A percentile compares a stretch with the other conserved stretches of the same genome.
These are phyloP conservation scores for Oryzias dopingdopingensis DNA, from an alignment of 2,797 vertebrate genomes.

Conservation along the genomic window DNA sequence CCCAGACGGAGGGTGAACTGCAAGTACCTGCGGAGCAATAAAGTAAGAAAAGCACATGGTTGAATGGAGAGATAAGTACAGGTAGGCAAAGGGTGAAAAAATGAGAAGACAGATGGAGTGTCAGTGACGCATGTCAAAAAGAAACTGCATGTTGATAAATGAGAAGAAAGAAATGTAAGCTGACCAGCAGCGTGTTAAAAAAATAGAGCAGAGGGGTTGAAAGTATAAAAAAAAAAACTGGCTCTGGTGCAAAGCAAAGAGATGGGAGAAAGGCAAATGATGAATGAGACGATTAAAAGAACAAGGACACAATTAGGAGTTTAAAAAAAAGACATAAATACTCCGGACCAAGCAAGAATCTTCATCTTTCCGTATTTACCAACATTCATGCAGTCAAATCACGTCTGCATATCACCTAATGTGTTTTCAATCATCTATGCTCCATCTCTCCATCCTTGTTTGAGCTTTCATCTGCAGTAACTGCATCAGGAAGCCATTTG, in stretches of 20 bases:
- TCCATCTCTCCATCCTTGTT: conserved; percentile 47
- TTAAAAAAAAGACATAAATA: conserved; percentile 21
- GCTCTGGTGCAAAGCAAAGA: too few relatives aligned
- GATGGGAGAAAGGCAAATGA: neutral
- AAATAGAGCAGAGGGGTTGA: neutral
- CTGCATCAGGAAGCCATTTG: conserved; percentile 64
- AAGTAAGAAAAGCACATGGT: neutral
- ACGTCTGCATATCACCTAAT: conserved; percentile 40
- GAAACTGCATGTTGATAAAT: conserved; percentile 49
- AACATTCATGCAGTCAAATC: conserved; percentile 16
- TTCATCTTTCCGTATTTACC: conserved; percentile 14
- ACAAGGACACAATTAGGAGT: conserved; percentile 50
- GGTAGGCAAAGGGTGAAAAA: neutral
- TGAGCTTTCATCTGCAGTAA: conserved; percentile 50
- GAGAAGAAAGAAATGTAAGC: conserved; percentile 29
- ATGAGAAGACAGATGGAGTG: neutral
- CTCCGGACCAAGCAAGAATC: neutral
- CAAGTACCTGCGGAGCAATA: conserved; percentile 81
- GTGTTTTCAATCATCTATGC: conserved; percentile 33
- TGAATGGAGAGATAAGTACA: neutral
- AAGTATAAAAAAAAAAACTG: too few relatives aligned
- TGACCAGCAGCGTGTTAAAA: neutral
- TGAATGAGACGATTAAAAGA: conserved; percentile 60
- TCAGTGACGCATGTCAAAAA: conserved; percentile 7
- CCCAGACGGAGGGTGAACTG: conserved; percentile 95